A percentile compares a stretch with the other conserved stretches of the same genome.
phyloP scores from a whole-genome alignment of 2,113 vertebrate genomes.

The Marmota monax region DNA sequence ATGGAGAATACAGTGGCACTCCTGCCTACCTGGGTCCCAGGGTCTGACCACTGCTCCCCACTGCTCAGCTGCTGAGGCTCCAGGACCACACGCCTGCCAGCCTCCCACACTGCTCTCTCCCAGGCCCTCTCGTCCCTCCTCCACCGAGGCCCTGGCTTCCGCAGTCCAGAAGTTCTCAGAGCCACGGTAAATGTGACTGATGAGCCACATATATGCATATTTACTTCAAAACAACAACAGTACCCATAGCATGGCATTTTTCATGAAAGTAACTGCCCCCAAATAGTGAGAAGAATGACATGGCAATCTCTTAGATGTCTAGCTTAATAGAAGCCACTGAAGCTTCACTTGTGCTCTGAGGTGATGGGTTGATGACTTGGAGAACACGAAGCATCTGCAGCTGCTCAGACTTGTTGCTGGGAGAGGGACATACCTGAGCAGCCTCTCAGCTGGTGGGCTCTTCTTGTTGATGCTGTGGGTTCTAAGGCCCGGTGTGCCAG shows the following conservation, averaged over 20 bases:
- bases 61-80: background rate
- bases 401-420: accelerated
- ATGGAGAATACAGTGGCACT: too few species aligned
- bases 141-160: accelerated
- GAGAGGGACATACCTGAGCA: background rate
- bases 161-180: background rate
- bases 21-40: accelerated
- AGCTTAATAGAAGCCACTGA: background rate
- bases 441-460: accelerated
- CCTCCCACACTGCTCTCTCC: accelerated
- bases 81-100: too few species aligned
- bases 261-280: background rate
- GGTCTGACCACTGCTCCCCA: accelerated
- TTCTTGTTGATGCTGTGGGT: background rate
- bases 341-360: accelerated
- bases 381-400: accelerated
- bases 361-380: accelerated
- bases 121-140: background rate
- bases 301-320: background rate
- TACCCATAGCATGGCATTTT: background rate
- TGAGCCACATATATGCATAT: background rate
- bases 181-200: background rate
- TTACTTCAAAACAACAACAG: background rate
- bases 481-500: too few species aligned
- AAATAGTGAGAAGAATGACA: background rate